Base-by-base conservation (phyloP, 2,797 vertebrate genomes). In the Aeoliscus strigatus region DNA sequence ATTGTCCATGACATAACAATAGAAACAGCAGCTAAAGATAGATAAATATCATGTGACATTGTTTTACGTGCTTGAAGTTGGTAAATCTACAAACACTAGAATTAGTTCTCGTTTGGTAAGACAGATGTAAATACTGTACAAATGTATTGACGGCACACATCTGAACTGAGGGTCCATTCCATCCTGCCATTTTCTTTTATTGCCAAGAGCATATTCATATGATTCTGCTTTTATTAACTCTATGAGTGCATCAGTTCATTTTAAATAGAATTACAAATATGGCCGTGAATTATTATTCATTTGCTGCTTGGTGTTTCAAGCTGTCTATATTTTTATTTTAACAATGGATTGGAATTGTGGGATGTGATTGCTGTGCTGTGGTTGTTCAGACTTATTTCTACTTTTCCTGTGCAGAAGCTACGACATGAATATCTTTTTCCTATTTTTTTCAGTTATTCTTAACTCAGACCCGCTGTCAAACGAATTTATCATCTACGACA, bases 101-200 rank as follows among this genome's bases (percentile, higher is more conserved):
- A 9, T 4, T 4, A 25, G 24, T 25, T 25, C 3, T 25, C 15
- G 14, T 15, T 9, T 15, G 29, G 14, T 32, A 3, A 13, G 14
- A 36, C 2, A 17, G 1, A n/a, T 51, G 33, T 50, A 52, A 49
- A 60, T 62, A 44, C 10, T 49, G 34, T 15, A 51, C 6, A 31
- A n/a, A 26, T 23, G 6, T 43, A 27, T 41, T 60, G 31, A 4
- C 18, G 40, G 35, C 6, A 16, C 38, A 8, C 2, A 50, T 42
- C 23, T 49, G 17, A 55, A 36, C 9, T 29, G 9, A 45, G 23
- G 35, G 43, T 44, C 11, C 29, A 35, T 51, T 44, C 27, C 13
- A 45, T 55, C 21, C 24, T 60, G 43, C 29, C 29, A 65, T 52
- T 62, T 64, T 51, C 23, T 52, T 24, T 58, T 46, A 30, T 32